Percentiles rank a stretch among this genome's conserved stretches.
These are phyloP conservation scores for Drosophila suzukii DNA, from an alignment of 1,140 invertebrate species.

Conservation along the genomic window DNA sequence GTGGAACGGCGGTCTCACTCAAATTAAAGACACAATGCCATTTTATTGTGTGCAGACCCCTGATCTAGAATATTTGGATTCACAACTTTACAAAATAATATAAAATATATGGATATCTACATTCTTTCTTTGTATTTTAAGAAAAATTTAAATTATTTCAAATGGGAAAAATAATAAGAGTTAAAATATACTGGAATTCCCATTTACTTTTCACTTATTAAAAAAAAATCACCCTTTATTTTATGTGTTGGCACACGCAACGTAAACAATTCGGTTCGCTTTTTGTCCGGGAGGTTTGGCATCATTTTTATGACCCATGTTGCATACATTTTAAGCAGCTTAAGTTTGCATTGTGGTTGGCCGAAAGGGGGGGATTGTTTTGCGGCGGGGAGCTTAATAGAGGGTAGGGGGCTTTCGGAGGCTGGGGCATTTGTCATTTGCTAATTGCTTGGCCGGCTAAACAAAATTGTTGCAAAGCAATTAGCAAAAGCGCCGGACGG, in stretches of 20 bases:
- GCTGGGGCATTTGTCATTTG: slow-evolving; percentile 48
- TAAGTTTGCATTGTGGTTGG: slow-evolving; percentile 31
- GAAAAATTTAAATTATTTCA: too few relatives aligned
- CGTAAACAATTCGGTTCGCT: slow-evolving; percentile 13
- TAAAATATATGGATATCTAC: too few relatives aligned
- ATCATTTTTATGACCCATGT: slow-evolving; percentile 29
- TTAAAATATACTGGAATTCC: too few relatives aligned
- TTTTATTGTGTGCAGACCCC: too few relatives aligned
- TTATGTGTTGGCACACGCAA: neutral
- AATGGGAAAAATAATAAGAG: too few relatives aligned
- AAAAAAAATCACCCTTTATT: neutral
- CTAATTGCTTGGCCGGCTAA: slow-evolving; percentile 42
- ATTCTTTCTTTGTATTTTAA: too few relatives aligned
- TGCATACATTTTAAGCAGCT: slow-evolving; percentile 64
- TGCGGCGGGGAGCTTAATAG: neutral
- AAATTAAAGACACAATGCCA: too few relatives aligned
- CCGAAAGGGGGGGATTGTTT: neutral
- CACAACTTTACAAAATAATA: too few relatives aligned
- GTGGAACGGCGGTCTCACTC: too few relatives aligned
- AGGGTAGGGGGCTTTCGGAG: neutral
- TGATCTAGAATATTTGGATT: too few relatives aligned
- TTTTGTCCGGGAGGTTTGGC: neutral
- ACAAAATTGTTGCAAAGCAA: slow-evolving; percentile 36
- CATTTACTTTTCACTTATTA: too few relatives aligned
- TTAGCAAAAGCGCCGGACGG: slow-evolving; percentile 19